phyloP scores from a whole-genome alignment of 2,888 invertebrate genomes.

The Spisula subtruncata region DNA sequence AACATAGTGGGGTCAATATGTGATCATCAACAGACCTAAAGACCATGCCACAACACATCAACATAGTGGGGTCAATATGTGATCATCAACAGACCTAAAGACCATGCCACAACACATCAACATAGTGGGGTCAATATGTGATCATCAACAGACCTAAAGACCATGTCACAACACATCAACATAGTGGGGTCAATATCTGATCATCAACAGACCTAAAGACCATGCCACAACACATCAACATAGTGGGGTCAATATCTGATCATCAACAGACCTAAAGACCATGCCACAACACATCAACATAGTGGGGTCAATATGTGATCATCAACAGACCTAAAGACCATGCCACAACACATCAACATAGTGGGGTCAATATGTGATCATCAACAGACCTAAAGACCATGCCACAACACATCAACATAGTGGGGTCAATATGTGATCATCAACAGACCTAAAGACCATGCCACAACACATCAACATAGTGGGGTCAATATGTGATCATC shows the following conservation, averaged over 20 bases:
- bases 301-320: too few relatives aligned
- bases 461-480: neutral
- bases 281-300: neutral
- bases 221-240: neutral
- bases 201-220: neutral
- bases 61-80: too few relatives aligned
- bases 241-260: too few relatives aligned
- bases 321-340: neutral
- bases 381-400: neutral
- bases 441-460: neutral
- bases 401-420: neutral
- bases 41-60: neutral
- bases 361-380: too few relatives aligned
- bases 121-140: too few relatives aligned
- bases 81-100: neutral
- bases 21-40: neutral
- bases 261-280: neutral
- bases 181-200: too few relatives aligned
- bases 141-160: neutral
- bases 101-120: neutral
- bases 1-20: too few relatives aligned
- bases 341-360: neutral
- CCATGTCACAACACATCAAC: neutral
- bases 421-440: too few relatives aligned
- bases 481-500: too few relatives aligned